Base-by-base conservation (phyloP, 1,140 invertebrate species). In the Papilio glaucus region DNA sequence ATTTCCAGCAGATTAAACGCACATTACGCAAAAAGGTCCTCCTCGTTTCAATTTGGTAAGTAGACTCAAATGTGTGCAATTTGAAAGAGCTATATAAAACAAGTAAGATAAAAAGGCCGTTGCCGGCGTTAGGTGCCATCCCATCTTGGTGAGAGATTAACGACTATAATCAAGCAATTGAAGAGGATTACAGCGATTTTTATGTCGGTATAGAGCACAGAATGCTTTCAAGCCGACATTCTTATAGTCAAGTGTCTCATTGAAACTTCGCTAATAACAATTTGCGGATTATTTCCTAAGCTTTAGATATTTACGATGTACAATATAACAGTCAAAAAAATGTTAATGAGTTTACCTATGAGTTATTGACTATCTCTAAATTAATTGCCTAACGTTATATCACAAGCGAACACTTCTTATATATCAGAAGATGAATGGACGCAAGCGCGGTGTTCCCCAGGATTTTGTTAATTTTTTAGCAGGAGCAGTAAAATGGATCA, bases 161-260 rank as follows among this genome's bases (percentile, higher is more conserved):
- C 85, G 86, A 83, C 88, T 73, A 90, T 88, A 89, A 90, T 91
- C 87, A 88, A 88, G 89, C 86, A 85, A 90, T 91, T 90, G 86
- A 77, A 75, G 81, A 71, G 85, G 84, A 90, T 91, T 89, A 89
- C 81, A 85, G 85, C 84, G 80, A 86, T 89, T 91, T 89, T 91
- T 91, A 89, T 88, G 83, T 90, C 84, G 72, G 81, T 71, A 75
- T 75, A 77, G 86, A 77, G 74, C 77, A 73, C 76, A 73, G 73
- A 26, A 39, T 68, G 63, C 39, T 68, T 41, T 39, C 38, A 9
- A 65, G 79, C 74, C 77, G 75, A 77, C 81, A 26, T 39, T 42
- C 76, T 78, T 85, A 88, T 88, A 84, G 88, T 89, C 86, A 88
- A 86, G 76, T 72, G 71, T 57, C 72, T 77, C 77, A 77, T 77